Conservation (phyloP, 1,140 invertebrate genomes). For the Neodiprion lecontei region DNA sequence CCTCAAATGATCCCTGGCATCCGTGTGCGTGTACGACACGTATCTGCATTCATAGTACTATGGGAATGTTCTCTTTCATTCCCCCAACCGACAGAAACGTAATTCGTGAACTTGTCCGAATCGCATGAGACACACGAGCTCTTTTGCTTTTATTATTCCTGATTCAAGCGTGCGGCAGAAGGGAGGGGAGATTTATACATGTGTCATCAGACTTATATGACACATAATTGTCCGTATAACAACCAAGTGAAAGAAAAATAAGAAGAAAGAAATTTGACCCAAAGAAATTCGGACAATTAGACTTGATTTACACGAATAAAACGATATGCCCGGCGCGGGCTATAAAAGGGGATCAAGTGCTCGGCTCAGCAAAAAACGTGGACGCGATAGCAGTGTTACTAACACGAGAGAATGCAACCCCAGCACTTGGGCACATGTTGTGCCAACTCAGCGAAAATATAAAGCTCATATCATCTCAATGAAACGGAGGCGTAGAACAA, state of each 20-base stretch:
- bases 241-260: not conserved
- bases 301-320: not conserved
- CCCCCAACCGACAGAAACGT: not conserved
- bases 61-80: not conserved
- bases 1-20: not conserved
- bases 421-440: slow-evolving; percentile 61
- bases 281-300: not conserved
- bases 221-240: too few relatives aligned
- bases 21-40: too few relatives aligned
- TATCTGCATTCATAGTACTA: not conserved
- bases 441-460: slow-evolving; percentile 60
- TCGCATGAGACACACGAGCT: not conserved
- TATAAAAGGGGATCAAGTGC: slow-evolving; percentile 55
- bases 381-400: slow-evolving; percentile 42
- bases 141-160: not conserved
- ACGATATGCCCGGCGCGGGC: slow-evolving; percentile 33
- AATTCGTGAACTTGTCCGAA: not conserved
- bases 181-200: too few relatives aligned
- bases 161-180: too few relatives aligned
- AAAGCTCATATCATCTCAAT: slow-evolving; percentile 52
- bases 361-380: slow-evolving; percentile 51
- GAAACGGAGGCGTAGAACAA: slow-evolving; percentile 30
- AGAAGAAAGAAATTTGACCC: not conserved
- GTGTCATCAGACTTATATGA: too few relatives aligned
- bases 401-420: slow-evolving; percentile 51